Percentiles rank a stretch among this genome's conserved stretches.
Conservation (phyloP, 2,888 invertebrate genomes). For the Dolichopus griseipennis region DNA sequence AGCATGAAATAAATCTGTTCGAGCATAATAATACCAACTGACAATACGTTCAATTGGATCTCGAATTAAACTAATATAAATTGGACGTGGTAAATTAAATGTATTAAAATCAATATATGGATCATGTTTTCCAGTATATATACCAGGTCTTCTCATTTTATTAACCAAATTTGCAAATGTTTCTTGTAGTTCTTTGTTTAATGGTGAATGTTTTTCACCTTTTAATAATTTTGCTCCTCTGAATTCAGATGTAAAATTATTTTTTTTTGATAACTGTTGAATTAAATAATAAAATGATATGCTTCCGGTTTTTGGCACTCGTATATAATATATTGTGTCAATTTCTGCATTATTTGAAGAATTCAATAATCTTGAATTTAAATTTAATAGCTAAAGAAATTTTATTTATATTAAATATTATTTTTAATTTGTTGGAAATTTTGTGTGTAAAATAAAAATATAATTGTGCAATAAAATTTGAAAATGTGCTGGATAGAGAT, state of each 20-base stretch:
- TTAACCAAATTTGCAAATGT: not conserved
- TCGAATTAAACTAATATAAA: constrained; percentile 81
- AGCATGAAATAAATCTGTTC: constrained; percentile 46
- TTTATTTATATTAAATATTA: too few relatives aligned
- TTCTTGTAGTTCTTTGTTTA: too few relatives aligned
- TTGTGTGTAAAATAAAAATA: too few relatives aligned
- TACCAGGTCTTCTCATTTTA: not conserved
- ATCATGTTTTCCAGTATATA: constrained; percentile 57
- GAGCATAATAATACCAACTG: constrained; percentile 86
- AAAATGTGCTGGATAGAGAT: too few relatives aligned
- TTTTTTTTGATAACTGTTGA: not conserved
- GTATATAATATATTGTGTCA: constrained; percentile 53
- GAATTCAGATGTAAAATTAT: too few relatives aligned
- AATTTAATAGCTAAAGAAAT: too few relatives aligned
- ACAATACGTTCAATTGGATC: constrained; percentile 86
- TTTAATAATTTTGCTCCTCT: too few relatives aligned
- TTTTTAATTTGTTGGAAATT: too few relatives aligned
- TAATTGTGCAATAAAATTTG: too few relatives aligned
- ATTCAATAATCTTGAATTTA: constrained; percentile 45
- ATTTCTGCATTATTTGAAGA: constrained; percentile 63
- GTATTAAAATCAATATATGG: constrained; percentile 84
- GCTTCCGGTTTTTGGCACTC: constrained; percentile 53
- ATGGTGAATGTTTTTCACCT: too few relatives aligned
- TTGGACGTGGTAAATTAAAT: constrained; percentile 70
- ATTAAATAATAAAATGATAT: constrained; percentile 59